Evolutionary conservation across 2,888 invertebrate genomes (phyloP), one percentile per base, ranked within the genome.

Genomic region (Euzophera pinguis): DNA sequence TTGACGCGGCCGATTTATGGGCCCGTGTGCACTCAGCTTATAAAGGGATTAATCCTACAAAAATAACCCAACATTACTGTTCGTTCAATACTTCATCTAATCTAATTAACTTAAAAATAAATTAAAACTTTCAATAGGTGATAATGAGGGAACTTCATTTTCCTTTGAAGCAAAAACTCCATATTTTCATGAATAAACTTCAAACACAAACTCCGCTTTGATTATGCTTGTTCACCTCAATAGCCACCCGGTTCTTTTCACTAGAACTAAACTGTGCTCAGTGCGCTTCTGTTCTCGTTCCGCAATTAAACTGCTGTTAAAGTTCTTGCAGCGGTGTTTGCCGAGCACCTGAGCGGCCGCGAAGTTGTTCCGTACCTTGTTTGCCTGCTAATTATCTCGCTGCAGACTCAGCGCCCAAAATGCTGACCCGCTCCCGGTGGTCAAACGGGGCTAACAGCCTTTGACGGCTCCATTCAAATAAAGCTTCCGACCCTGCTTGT

Each of bases 301-400:
- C 78, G 85, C 86, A 88, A 89, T 90, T 87, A 88, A 89, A 89
- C 87, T 85, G 84, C 84, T 87, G 89, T 86, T 87, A 87, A 90
- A 90, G 75, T 90, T 88, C 87, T 86, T 87, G 87, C 86, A 82
- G 82, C 78, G 70, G 75, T 88, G 82, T 89, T 89, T 88, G 86
- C 81, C 68, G 79, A 85, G 84, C 83, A 88, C 89, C 89, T 88
- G 87, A 84, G 80, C 72, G 81, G 82, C 73, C 69, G 80, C 74
- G 71, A 88, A 89, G 81, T 89, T 88, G 76, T 75, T 71, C 71
- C 61, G 74, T 66, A 77, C 76, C 84, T 81, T 89, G 89, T 90
- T 89, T 89, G 88, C 85, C 81, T 76, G 81, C 90, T 89, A 90
- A 89, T 90, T 90, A 89, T 85, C 85, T 75, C 81, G 64, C 68